These are phyloP conservation scores for Horisme vitalbata DNA, from an alignment of 2,888 invertebrate species.

Conservation along the genomic window DNA sequence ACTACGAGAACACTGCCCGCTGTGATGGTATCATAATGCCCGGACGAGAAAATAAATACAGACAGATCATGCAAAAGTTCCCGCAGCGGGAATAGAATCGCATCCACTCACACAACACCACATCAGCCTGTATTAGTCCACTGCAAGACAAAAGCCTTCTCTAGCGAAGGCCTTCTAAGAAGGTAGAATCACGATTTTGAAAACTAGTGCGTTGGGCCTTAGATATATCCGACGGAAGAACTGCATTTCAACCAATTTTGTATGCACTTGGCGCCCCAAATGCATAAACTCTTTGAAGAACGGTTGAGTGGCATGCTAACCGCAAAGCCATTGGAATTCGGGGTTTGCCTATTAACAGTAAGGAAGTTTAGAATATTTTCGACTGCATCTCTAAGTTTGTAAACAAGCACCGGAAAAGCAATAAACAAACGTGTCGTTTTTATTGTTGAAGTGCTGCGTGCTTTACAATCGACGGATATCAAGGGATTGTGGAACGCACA, in stretches of 20 bases:
- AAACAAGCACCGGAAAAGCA: conserved; percentile 38
- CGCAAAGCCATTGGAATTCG: conserved; percentile 4
- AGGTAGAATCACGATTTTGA: background rate
- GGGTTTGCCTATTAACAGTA: conserved; percentile 16
- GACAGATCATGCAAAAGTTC: too few relatives aligned
- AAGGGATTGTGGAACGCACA: conserved; percentile 23
- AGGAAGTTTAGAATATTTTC: conserved; percentile 18
- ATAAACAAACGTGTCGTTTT: conserved; percentile 48
- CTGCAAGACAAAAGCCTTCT: too few relatives aligned
- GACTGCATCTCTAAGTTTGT: conserved; percentile 29
- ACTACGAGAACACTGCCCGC: too few relatives aligned
- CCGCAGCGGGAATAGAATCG: too few relatives aligned
- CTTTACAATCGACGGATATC: conserved; percentile 46
- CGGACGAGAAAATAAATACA: too few relatives aligned
- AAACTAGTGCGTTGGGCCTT: background rate
- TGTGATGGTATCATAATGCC: too few relatives aligned
- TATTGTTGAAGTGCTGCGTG: conserved; percentile 36
- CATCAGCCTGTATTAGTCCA: too few relatives aligned
- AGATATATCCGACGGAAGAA: conserved; percentile 25
- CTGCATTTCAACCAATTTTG: conserved; percentile 35
- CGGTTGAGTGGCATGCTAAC: background rate
- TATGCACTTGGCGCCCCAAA: conserved; percentile 34
- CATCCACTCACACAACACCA: too few relatives aligned
- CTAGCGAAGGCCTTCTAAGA: too few relatives aligned
- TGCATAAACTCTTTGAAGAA: conserved; percentile 31